phyloP scores from a whole-genome alignment of 2,888 invertebrate species.

The Carcina quercana region DNA sequence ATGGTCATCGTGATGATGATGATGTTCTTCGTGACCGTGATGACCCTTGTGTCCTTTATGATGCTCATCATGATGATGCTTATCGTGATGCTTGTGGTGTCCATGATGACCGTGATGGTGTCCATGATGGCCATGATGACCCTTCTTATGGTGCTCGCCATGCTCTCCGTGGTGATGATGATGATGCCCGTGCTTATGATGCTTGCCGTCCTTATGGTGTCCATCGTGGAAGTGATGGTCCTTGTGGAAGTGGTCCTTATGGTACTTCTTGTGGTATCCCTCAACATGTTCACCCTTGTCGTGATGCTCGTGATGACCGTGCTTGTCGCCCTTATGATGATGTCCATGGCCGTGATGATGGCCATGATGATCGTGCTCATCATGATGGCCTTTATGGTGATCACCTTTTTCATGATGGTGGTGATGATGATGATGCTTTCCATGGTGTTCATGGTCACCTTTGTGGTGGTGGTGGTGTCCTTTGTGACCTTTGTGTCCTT shows the following conservation, averaged over 20 bases:
- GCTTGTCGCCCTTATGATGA: conserved; percentile 62
- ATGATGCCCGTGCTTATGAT: conserved; percentile 63
- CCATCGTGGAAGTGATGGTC: conserved; percentile 68
- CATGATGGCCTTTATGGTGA: conserved; percentile 60
- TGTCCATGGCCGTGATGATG: conserved; percentile 62
- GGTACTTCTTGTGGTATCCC: conserved; percentile 66
- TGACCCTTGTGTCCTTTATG: conserved; percentile 67
- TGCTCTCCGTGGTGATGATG: conserved; percentile 61
- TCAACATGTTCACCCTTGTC: conserved; percentile 62
- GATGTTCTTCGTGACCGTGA: conserved; percentile 65
- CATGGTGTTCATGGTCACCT: conserved; percentile 58
- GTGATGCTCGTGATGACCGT: conserved; percentile 60
- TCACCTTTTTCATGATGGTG: conserved; percentile 63
- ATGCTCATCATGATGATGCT: conserved; percentile 59
- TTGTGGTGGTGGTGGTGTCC: conserved; percentile 67
- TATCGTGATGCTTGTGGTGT: conserved; percentile 61
- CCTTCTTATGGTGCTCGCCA: conserved; percentile 63
- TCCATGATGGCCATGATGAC: conserved; percentile 57
- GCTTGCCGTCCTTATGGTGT: conserved; percentile 62
- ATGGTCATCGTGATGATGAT: conserved; percentile 63
- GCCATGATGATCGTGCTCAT: conserved; percentile 58
- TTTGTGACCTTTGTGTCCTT: conserved; percentile 63
- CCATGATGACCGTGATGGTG: conserved; percentile 65
- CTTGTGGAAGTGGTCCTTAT: conserved; percentile 64
- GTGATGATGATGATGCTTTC: conserved; percentile 56